A percentile compares a stretch with the other conserved stretches of the same genome.
phyloP scores from a whole-genome alignment of 2,113 vertebrate species.

The Perognathus longimembris region DNA sequence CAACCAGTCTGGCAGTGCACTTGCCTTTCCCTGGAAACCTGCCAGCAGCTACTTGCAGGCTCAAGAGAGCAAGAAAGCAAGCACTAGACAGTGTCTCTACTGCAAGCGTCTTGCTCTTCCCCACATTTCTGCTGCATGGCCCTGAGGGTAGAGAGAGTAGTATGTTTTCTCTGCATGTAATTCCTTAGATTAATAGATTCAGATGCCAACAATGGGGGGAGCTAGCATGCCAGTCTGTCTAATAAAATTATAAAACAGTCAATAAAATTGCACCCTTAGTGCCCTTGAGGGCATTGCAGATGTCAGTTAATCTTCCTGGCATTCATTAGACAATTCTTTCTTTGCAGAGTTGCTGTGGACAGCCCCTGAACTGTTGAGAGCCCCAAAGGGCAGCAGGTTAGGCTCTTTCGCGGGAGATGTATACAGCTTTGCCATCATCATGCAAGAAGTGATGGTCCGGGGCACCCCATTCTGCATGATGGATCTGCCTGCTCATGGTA shows the following conservation, averaged over 20 bases:
- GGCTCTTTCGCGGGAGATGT: constrained; percentile 94
- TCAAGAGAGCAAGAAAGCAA: constrained; percentile 68
- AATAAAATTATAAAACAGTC: constrained; percentile 73
- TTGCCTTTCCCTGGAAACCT: constrained; percentile 65
- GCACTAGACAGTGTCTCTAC: constrained; percentile 44
- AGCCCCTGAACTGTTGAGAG: constrained; percentile 93
- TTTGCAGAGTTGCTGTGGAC: constrained; percentile 94
- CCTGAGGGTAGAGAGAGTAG: not conserved
- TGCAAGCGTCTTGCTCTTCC: constrained; percentile 19
- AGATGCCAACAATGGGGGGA: not conserved
- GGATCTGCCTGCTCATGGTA: constrained; percentile 91
- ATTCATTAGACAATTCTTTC: constrained; percentile 58
- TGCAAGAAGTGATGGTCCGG: constrained; percentile 94
- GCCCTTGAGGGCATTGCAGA: constrained; percentile 44
- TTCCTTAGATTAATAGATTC: constrained; percentile 63
- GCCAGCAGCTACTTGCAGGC: constrained; percentile 59
- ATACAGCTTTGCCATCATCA: constrained; percentile 95
- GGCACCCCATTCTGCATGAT: constrained; percentile 94
- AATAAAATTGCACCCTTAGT: constrained; percentile 65
- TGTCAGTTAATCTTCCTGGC: constrained; percentile 62
- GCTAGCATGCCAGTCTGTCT: constrained; percentile 32
- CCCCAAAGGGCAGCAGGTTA: constrained; percentile 84
- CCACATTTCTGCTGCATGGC: constrained; percentile 38
- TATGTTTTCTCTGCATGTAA: constrained; percentile 34
- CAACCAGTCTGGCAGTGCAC: constrained; percentile 61